Conservation (phyloP, 2,797 vertebrate species). For the Myotis planiceps region DNA sequence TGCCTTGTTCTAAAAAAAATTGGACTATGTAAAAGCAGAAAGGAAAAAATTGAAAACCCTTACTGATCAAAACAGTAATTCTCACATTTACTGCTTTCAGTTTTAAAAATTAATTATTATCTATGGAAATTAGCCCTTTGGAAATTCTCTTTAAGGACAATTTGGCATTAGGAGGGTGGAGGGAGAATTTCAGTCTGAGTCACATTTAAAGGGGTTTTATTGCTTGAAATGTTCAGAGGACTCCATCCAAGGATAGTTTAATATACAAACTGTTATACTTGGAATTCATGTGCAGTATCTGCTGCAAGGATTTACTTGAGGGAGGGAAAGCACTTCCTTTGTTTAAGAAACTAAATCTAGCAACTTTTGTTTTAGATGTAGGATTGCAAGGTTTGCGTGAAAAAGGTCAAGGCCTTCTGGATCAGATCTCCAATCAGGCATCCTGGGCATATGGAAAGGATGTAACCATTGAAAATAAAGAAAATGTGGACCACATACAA, state of each 20-base stretch:
- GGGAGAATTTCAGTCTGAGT: not conserved
- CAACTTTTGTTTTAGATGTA: conserved; percentile 88
- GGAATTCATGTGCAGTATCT: not conserved
- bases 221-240: conserved; percentile 1
- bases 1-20: not conserved
- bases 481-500: conserved; percentile 96
- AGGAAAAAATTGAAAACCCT: not conserved
- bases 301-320: not conserved
- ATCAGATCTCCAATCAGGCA: conserved; percentile 95
- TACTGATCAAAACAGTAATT: not conserved
- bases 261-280: not conserved
- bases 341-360: conserved; percentile 46
- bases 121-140: not conserved
- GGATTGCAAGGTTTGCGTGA: conserved; percentile 94
- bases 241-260: not conserved
- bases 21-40: not conserved
- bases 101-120: conserved; percentile 40
- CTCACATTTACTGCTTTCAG: not conserved
- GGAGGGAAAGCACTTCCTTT: not conserved
- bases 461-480: conserved; percentile 94
- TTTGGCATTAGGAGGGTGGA: not conserved
- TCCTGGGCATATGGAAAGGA: conserved; percentile 95
- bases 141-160: not conserved
- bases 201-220: not conserved
- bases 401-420: conserved; percentile 94